phyloP scores from a whole-genome alignment of 1,140 invertebrate species.

The Holcopasites calliopsidis region DNA sequence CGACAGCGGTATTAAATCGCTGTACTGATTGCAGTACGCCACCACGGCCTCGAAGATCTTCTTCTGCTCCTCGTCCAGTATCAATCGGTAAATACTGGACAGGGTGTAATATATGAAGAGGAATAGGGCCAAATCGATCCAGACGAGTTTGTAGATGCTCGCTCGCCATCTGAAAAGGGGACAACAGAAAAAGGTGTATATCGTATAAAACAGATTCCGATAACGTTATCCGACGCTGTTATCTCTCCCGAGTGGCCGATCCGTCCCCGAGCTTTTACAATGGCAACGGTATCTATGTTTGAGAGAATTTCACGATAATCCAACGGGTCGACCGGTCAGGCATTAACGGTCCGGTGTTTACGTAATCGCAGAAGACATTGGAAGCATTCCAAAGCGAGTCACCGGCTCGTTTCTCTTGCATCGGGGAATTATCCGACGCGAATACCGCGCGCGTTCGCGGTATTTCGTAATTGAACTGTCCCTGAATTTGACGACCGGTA shows the following conservation, averaged over 20 bases:
- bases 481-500: neutral
- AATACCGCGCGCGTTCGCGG: too few relatives aligned
- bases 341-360: neutral
- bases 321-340: neutral
- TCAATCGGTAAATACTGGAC: constrained; percentile 82
- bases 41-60: constrained; percentile 88
- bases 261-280: too few relatives aligned
- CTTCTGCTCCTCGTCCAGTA: constrained; percentile 80
- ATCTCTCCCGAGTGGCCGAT: neutral
- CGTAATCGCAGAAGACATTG: neutral
- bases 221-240: too few relatives aligned
- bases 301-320: neutral
- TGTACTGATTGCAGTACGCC: constrained; percentile 88
- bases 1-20: constrained; percentile 89
- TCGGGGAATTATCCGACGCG: neutral
- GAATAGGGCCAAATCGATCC: constrained; percentile 84
- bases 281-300: too few relatives aligned
- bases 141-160: constrained; percentile 88
- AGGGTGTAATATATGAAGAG: constrained; percentile 82
- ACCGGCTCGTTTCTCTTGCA: neutral
- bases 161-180: constrained; percentile 84
- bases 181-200: too few relatives aligned
- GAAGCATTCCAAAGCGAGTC: constrained; percentile 21
- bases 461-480: neutral
- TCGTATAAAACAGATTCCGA: too few relatives aligned